Base-by-base conservation (phyloP, 2,113 vertebrate genomes). In the Pimephales promelas region DNA sequence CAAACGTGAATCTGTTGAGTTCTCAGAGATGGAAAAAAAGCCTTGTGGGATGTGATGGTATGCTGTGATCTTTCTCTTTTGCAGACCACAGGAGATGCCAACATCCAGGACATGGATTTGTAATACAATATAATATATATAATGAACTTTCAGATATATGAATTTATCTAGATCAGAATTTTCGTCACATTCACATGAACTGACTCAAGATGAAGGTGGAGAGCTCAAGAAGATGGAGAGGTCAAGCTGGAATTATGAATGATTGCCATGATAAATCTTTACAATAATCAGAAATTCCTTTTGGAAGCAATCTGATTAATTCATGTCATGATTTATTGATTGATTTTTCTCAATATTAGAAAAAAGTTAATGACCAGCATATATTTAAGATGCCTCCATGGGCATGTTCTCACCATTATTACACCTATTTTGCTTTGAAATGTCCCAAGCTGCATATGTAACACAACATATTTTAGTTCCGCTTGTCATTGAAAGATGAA, bases 11-110 rank as follows among this genome's bases (percentile, higher is more conserved):
- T 90, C 61, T 87, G 86, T 74, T 70, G 89, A 82, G 88, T 89
- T 89, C 90, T 91, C 84, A 92, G 80, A 90, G 86, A 94, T 94
- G 92, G 86, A 89, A 89, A 91, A 10, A 89, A 82, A 90, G 86
- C 90, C 89, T 90, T 85, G 90, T 93, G 91, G 87, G 90, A 94
- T 94, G 92, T 90, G 85, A 94, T 93, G 92, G 45, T 62, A 83
- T 87, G 88, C 89, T 73, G 91, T 89, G 74, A 86, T 87, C 82
- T 90, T 87, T 89, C 85, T 86, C 88, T 86, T 56, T 90, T 84
- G 85, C 83, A 87, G 87, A 90, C 76, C 86, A 91, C 84, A 90
- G 89, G 73, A 88, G 83, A 93, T 92, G 90, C 88, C 83, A 83
- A 79, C 76, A 62, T 88, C 86, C 87, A 82, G 77, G 86, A 89